These are phyloP conservation scores for Onychostoma macrolepis DNA, from an alignment of 2,113 vertebrate species.

Conservation along the genomic window DNA sequence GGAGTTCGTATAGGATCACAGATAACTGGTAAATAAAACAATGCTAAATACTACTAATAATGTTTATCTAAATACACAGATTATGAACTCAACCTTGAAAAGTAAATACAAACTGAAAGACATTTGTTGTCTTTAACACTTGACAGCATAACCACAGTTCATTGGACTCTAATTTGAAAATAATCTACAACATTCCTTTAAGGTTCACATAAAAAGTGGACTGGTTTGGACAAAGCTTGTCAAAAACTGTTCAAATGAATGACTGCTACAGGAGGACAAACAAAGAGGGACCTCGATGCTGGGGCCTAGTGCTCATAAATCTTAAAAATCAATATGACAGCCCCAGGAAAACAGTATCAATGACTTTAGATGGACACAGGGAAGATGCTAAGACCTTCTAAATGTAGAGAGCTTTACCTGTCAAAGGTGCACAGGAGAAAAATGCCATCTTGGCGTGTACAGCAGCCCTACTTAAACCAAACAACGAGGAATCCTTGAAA, in stretches of 20 bases:
- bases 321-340: conserved; percentile 78
- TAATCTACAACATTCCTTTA: neutral
- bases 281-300: conserved; percentile 63
- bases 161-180: neutral
- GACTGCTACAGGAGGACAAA: conserved; percentile 57
- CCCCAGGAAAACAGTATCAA: conserved; percentile 76
- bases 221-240: conserved; percentile 45
- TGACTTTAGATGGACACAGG: conserved; percentile 73
- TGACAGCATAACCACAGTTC: neutral
- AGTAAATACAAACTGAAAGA: neutral
- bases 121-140: neutral
- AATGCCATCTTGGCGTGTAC: conserved; percentile 33
- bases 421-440: conserved; percentile 58
- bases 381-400: conserved; percentile 66
- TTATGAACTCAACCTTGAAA: too few species aligned
- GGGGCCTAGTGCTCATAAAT: conserved; percentile 73
- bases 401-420: conserved; percentile 47
- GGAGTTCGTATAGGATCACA: too few species aligned
- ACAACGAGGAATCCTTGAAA: conserved; percentile 15
- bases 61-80: too few species aligned
- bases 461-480: neutral
- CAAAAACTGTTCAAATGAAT: conserved; percentile 74
- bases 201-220: conserved; percentile 15
- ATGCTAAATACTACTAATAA: too few species aligned
- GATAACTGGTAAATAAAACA: too few species aligned